Evolutionary conservation across 2,797 vertebrate species (phyloP), one percentile per base, ranked within the genome.

Genomic region (Clarias fuscus): DNA sequence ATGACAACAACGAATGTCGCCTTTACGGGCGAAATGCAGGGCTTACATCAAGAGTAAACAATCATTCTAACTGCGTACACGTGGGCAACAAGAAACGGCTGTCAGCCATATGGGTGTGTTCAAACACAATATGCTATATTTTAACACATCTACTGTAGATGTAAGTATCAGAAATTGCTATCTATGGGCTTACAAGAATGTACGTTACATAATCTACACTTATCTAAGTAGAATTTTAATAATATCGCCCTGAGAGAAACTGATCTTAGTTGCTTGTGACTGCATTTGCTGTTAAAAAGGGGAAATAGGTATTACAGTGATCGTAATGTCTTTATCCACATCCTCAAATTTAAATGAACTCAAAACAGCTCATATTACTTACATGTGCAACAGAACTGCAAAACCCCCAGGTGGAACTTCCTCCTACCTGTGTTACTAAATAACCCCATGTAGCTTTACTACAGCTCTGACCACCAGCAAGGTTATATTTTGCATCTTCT

Each of bases 301-400:
- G 80, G 64, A 82, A 56, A 82, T 68, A 33, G 27, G 11, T 6
- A 56, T 67, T 67, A 22, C 11, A 1, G 2, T 10, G 10, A 53
- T 77, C 17, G 64, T 58, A 27, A 40, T 40, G 53, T 48, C 17
- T 59, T 61, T 68, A 71, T 70, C 53, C 24, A 85, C 65, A 85
- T 80, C 84, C 76, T 71, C 65, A 68, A 70, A 79, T 79, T 40
- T 43, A 30, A 65, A 24, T 65, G 40, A 81, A 48, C 24, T 67
- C 40, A 53, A 61, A 17, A 40, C 43, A 79, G 27, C n/a, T 27
- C 56, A 59, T 59, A 78, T 77, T 33, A 56, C 18, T 53, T 48
- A 67, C 61, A 53, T 53, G 48, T 53, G 22, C 43, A 58, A 17
- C 75, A 18, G 73, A 81, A 81, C 64, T 33, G 64, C 59, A 79